Percentiles rank a stretch among this genome's conserved stretches.
These are phyloP conservation scores for Phylloscopus whistleri DNA, from an alignment of 2,113 vertebrate genomes.

Conservation along the genomic window DNA sequence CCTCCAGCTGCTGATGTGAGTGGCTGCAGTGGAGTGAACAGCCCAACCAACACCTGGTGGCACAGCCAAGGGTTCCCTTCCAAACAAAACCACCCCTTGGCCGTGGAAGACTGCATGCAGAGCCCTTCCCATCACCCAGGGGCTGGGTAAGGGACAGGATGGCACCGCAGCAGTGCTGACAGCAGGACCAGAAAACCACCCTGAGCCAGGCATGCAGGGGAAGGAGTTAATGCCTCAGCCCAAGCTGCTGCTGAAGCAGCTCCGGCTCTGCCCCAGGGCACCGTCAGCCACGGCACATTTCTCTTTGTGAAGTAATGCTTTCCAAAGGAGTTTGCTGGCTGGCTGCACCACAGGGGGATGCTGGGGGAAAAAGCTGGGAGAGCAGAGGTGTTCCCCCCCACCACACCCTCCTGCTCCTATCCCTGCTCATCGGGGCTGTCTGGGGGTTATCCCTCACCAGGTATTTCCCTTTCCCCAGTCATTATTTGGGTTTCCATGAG, in stretches of 20 bases:
- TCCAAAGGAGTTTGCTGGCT: background rate
- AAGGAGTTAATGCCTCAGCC: slow-evolving; percentile 13
- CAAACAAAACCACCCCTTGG: background rate
- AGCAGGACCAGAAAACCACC: background rate
- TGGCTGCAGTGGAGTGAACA: background rate
- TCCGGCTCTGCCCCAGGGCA: slow-evolving; percentile 7
- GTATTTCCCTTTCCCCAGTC: background rate
- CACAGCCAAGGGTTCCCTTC: background rate
- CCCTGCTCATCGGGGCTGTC: background rate
- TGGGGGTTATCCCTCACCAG: accelerated
- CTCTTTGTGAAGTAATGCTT: background rate
- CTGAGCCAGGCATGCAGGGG: background rate
- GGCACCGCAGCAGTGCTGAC: background rate
- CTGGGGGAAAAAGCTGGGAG: background rate
- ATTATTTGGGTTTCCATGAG: background rate
- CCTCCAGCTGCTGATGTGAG: background rate
- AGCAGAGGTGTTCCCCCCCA: accelerated
- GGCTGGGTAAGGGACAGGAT: background rate
- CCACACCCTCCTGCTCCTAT: background rate
- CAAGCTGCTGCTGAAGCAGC: slow-evolving; percentile 9
- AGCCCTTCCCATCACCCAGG: background rate
- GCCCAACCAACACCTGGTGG: background rate
- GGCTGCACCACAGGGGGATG: background rate
- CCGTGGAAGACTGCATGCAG: accelerated
- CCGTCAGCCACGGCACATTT: background rate